A percentile compares a stretch with the other conserved stretches of the same genome.
phyloP scores from a whole-genome alignment of 2,113 vertebrate genomes.

The Callipepla squamata region DNA sequence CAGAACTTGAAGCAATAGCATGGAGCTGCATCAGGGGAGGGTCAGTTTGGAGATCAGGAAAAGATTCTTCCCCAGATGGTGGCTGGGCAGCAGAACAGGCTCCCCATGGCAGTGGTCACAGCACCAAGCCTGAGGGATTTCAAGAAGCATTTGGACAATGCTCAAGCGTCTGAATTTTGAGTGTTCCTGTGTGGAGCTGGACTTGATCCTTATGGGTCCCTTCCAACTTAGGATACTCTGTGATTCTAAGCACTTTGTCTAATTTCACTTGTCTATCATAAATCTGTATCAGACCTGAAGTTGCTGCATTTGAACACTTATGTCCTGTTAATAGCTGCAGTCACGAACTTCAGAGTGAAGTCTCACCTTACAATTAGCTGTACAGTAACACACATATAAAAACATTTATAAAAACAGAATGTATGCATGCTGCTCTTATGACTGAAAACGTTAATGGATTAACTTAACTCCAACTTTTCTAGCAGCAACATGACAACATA shows the following conservation, averaged over 20 bases:
- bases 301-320: neutral
- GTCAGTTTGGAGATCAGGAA: neutral
- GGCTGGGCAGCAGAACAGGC: neutral
- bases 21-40: neutral
- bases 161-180: neutral
- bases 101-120: neutral
- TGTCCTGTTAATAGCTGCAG: neutral
- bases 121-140: neutral
- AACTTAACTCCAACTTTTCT: neutral
- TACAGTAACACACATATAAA: neutral
- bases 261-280: neutral
- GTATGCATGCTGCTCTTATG: neutral
- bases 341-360: neutral
- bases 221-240: neutral
- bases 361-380: neutral
- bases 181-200: neutral
- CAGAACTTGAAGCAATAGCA: neutral
- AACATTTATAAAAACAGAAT: neutral
- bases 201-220: neutral
- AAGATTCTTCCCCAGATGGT: neutral
- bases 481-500: neutral
- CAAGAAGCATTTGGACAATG: neutral
- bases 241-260: neutral
- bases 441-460: neutral
- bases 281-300: fast-evolving